These are phyloP conservation scores for Theocolax elegans DNA, from an alignment of 1,140 invertebrate genomes.

Conservation along the genomic window DNA sequence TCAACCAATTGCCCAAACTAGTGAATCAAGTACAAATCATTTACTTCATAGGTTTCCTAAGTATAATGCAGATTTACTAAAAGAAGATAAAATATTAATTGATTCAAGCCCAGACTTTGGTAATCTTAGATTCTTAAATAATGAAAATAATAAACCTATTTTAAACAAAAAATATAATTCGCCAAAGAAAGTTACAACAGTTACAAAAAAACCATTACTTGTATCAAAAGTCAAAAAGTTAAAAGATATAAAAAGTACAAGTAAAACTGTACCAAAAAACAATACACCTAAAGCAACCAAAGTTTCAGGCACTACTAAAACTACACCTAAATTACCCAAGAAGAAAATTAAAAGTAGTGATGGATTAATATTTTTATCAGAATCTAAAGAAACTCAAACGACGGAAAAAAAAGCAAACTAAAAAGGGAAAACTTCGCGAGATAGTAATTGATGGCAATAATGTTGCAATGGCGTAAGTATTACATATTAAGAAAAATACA, in stretches of 20 bases:
- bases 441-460: constrained; percentile 94
- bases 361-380: constrained; percentile 33
- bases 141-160: constrained; percentile 19
- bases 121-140: constrained; percentile 26
- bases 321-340: background rate
- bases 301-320: constrained; percentile 4
- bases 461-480: constrained; percentile 85
- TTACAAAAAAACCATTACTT: background rate
- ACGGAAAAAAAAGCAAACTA: background rate
- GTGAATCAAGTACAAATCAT: too few species aligned
- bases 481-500: constrained; percentile 24
- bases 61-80: background rate
- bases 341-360: constrained; percentile 6
- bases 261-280: background rate
- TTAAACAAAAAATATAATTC: constrained; percentile 6
- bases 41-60: too few species aligned
- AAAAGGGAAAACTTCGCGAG: constrained; percentile 68
- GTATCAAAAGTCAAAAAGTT: background rate
- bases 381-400: background rate
- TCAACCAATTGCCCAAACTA: background rate
- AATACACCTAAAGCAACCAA: background rate
- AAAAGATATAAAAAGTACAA: background rate
- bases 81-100: constrained; percentile 21
- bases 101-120: constrained; percentile 3
- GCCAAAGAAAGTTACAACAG: background rate